phyloP scores from a whole-genome alignment of 2,113 vertebrate species.

The Melanostigma gelatinosum region DNA sequence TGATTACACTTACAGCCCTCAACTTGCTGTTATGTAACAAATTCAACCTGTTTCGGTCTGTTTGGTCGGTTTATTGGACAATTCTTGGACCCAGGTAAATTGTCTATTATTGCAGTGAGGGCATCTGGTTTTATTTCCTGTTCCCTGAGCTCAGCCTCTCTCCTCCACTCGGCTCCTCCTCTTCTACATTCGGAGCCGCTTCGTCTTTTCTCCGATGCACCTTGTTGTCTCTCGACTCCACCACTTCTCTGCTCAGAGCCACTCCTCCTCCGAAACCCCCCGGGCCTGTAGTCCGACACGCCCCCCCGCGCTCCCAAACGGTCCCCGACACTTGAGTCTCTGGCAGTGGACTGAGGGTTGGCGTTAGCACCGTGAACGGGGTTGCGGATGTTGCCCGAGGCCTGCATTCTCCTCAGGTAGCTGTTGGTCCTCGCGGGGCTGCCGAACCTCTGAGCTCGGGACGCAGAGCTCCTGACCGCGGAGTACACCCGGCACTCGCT shows the following conservation, averaged over 20 bases:
- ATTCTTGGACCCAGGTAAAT: conserved; percentile 54
- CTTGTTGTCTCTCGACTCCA: neutral
- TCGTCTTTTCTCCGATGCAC: conserved; percentile 42
- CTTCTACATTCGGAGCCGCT: conserved; percentile 64
- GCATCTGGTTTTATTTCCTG: conserved; percentile 61
- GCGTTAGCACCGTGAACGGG: conserved; percentile 44
- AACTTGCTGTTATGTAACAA: conserved; percentile 60
- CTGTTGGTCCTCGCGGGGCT: conserved; percentile 62
- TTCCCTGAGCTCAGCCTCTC: conserved; percentile 7
- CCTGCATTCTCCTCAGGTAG: conserved; percentile 80
- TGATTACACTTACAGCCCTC: neutral
- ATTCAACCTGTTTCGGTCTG: conserved; percentile 69
- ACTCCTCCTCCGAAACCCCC: conserved; percentile 42
- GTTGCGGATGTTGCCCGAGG: conserved; percentile 79
- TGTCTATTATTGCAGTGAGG: conserved; percentile 58
- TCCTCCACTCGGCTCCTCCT: conserved; percentile 46
- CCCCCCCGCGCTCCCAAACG: neutral
- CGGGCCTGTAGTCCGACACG: conserved; percentile 25
- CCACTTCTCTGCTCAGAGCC: conserved; percentile 63
- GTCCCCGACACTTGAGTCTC: neutral
- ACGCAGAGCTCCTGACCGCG: conserved; percentile 4
- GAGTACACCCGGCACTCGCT: conserved; percentile 76
- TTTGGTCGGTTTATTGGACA: conserved; percentile 7
- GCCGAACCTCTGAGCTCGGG: conserved; percentile 37
- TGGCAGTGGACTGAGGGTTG: conserved; percentile 21